phyloP scores from a whole-genome alignment of 2,888 invertebrate species.

The Atrina japonica region DNA sequence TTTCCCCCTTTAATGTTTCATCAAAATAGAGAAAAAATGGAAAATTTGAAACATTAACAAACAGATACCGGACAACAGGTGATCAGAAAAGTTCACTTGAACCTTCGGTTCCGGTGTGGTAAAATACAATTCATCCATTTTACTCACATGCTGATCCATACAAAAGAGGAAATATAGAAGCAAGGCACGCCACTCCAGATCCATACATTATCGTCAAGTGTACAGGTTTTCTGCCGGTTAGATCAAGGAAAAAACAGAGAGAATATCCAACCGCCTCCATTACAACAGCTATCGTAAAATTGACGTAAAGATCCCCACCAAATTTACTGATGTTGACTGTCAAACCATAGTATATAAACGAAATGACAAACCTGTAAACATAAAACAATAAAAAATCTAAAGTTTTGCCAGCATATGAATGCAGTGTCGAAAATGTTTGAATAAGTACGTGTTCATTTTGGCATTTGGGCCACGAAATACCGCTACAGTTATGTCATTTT shows the following conservation, averaged over 20 bases:
- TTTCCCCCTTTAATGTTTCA: no score
- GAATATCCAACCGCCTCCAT: slow-evolving; percentile 5
- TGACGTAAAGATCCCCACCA: slow-evolving; percentile 3
- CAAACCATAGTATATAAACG: slow-evolving; percentile 12
- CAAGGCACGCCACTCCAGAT: neutral
- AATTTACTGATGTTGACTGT: slow-evolving; percentile 11
- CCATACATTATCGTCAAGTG: slow-evolving; percentile 7
- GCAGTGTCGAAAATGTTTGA: neutral
- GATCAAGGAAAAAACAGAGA: slow-evolving; percentile 4
- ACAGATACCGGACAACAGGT: no score
- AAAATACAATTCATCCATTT: no score
- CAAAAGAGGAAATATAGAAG: neutral
- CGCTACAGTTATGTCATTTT: no score
- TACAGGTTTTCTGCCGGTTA: slow-evolving; percentile 9
- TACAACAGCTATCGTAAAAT: neutral
- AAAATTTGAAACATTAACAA: no score
- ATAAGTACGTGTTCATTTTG: no score
- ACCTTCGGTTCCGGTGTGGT: no score
- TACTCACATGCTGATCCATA: no score
- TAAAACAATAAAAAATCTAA: neutral
- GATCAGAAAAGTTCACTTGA: no score
- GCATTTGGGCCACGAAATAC: no score
- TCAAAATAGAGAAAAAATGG: no score
- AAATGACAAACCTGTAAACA: slow-evolving; percentile 9
- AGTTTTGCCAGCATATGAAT: neutral